Conservation (phyloP, 1,140 invertebrate genomes). For the Drosophila kepulauana region DNA sequence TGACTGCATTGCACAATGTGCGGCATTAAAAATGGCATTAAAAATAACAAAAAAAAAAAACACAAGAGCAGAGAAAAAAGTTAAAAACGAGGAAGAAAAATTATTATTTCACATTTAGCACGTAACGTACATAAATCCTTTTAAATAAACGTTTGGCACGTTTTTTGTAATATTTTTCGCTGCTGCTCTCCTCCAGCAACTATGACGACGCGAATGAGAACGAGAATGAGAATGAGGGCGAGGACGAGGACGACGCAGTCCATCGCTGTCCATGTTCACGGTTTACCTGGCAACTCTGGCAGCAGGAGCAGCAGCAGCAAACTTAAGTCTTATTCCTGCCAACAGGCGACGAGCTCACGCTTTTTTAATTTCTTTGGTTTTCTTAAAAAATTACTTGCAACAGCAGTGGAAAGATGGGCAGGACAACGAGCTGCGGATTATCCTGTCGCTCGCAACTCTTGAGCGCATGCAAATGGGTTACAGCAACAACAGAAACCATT, state of each 20-base stretch:
- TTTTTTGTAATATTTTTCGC: conserved; percentile 79
- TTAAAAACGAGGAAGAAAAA: conserved; percentile 64
- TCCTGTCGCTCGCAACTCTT: conserved; percentile 68
- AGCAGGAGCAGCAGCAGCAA: conserved; percentile 7
- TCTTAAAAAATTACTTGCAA: conserved; percentile 72
- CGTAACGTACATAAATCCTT: conserved; percentile 83
- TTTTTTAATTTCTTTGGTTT: conserved; percentile 46
- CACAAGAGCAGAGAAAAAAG: conserved; percentile 16
- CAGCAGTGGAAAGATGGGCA: neutral
- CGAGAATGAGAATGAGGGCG: neutral
- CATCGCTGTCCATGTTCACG: conserved; percentile 21
- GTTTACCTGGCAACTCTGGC: conserved; percentile 20
- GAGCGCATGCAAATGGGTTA: conserved; percentile 64
- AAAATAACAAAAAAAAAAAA: conserved; percentile 42
- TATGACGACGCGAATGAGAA: conserved; percentile 9
- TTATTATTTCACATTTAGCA: conserved; percentile 84
- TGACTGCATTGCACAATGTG: conserved; percentile 58
- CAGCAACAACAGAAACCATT: conserved; percentile 1
- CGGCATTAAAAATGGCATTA: conserved; percentile 51
- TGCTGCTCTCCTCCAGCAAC: conserved; percentile 16
- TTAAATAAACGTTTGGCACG: conserved; percentile 84
- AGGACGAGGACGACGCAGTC: conserved; percentile 9
- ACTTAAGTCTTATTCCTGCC: conserved; percentile 47
- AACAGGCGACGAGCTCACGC: conserved; percentile 6
- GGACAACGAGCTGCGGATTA: conserved; percentile 66